Conservation (phyloP, 2,797 vertebrate genomes). For the Epinephelus malabaricus region DNA sequence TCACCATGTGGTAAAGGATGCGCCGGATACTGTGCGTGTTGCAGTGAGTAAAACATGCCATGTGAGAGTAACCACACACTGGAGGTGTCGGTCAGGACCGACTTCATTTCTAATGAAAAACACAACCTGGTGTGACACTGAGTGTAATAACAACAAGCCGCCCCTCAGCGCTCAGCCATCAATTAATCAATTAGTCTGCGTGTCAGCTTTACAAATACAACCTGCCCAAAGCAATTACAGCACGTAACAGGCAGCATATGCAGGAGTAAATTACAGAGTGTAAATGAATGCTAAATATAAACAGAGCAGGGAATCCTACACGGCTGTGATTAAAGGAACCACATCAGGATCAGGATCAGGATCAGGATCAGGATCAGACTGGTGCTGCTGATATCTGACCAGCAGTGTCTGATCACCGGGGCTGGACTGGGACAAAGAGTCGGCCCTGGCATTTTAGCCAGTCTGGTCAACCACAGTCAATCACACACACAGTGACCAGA, state of each 20-base stretch:
- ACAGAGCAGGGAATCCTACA: no score
- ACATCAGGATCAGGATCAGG: no score
- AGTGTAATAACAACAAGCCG: neutral
- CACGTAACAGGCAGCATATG: neutral
- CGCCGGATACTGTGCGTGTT: neutral
- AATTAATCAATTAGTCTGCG: conserved; percentile 6
- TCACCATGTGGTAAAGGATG: neutral
- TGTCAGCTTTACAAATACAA: neutral
- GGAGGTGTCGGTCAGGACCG: neutral
- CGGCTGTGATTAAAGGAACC: no score
- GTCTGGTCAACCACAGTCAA: no score
- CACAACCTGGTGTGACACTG: neutral
- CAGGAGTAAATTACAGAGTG: neutral
- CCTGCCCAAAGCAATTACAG: neutral
- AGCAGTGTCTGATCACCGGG: no score
- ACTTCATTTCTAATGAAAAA: neutral
- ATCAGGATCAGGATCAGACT: no score
- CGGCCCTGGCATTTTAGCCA: no score
- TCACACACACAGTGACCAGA: no score
- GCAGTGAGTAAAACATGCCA: neutral
- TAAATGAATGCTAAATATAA: neutral
- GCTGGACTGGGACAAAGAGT: no score
- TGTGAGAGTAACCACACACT: neutral
- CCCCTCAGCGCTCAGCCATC: neutral
- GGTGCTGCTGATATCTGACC: no score